Base-by-base conservation (phyloP, 2,888 invertebrate species). In the Cosmia trapezina region DNA sequence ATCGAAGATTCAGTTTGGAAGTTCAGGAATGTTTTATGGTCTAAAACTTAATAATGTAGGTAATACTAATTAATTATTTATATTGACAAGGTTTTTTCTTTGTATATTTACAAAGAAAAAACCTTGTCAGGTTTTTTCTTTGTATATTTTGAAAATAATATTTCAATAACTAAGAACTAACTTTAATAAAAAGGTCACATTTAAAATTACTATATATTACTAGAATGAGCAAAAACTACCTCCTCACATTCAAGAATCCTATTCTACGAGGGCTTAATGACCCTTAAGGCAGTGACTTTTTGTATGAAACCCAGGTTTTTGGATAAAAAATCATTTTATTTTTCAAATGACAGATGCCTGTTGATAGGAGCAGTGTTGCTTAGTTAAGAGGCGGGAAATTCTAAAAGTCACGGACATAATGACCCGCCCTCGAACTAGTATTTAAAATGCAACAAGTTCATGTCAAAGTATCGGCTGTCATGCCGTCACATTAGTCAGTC, bases 381-480 rank as follows among this genome's bases (percentile, higher is more conserved):
- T n/a, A n/a, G n/a, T n/a, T n/a, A n/a, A n/a, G n/a, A n/a, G n/a
- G n/a, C n/a, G n/a, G n/a, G n/a, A n/a, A n/a, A n/a, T n/a, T n/a
- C n/a, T n/a, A n/a, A n/a, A n/a, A n/a, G n/a, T n/a, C n/a, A n/a
- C n/a, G n/a, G n/a, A n/a, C n/a, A n/a, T n/a, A n/a, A n/a, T n/a
- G n/a, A n/a, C n/a, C n/a, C n/a, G n/a, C n/a, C n/a, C n/a, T n/a
- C n/a, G n/a, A n/a, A n/a, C n/a, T n/a, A n/a, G n/a, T n/a, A n/a
- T n/a, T n/a, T n/a, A n/a, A 68, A 64, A 61, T 43, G 70, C 56
- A 71, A 83, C 68, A 70, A 73, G 57, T 73, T 68, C 43, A 3
- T 17, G 19, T 47, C 19, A 57, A 68, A 67, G 28, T 64, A 43
- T 37, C 7, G 17, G 45, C 47, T 57, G 73, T 47, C 45, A 74